Conservation (phyloP, 1,140 invertebrate genomes). For the Lutraria rhynchaena region DNA sequence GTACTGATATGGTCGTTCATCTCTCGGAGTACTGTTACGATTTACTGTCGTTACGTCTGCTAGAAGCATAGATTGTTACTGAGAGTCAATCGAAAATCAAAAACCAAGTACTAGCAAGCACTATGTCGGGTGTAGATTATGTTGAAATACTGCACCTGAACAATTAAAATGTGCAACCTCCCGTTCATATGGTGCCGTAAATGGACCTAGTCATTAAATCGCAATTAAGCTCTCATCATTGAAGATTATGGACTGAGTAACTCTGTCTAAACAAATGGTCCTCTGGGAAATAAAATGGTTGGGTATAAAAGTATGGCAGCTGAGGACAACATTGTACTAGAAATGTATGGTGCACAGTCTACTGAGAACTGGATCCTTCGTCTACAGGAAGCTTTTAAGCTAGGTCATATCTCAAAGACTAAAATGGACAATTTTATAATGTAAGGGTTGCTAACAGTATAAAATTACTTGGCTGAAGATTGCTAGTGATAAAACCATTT, state of each 20-base stretch:
- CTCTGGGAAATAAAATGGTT: slow-evolving; percentile 29
- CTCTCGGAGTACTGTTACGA: slow-evolving; percentile 3
- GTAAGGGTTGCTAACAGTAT: too few species aligned
- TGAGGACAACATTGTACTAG: not conserved
- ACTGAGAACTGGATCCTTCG: too few species aligned
- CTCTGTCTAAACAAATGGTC: slow-evolving; percentile 49
- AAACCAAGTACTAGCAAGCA: not conserved
- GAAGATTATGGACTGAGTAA: slow-evolving; percentile 46
- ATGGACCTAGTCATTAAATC: slow-evolving; percentile 49
- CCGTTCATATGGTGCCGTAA: slow-evolving; percentile 31
- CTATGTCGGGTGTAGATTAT: not conserved
- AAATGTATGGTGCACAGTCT: too few species aligned
- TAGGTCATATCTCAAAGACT: too few species aligned
- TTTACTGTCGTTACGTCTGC: not conserved
- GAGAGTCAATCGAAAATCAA: slow-evolving; percentile 31
- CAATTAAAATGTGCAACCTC: slow-evolving; percentile 58
- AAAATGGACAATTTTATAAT: too few species aligned
- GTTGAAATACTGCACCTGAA: slow-evolving; percentile 42
- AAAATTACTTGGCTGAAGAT: too few species aligned
- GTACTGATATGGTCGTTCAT: slow-evolving; percentile 12
- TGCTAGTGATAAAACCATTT: too few species aligned
- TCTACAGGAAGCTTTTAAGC: too few species aligned
- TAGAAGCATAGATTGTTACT: not conserved
- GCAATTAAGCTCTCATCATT: slow-evolving; percentile 46
- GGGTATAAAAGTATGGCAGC: slow-evolving; percentile 48